These are phyloP conservation scores for Sebastes alutus DNA, from an alignment of 2,797 vertebrate genomes.

Conservation along the genomic window DNA sequence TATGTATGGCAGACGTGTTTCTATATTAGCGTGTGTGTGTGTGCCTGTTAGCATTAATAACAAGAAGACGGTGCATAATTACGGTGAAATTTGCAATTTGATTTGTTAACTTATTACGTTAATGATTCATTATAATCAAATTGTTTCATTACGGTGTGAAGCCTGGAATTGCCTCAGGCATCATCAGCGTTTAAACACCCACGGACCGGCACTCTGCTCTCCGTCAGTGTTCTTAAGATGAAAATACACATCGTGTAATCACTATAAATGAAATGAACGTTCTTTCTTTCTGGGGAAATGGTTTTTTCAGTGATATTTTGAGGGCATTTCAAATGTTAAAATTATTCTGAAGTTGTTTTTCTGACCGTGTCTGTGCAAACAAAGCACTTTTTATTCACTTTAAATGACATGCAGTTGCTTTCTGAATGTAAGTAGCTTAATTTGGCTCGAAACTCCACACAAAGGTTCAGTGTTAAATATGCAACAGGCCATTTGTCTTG, in stretches of 20 bases:
- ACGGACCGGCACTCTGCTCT: conserved; percentile 11
- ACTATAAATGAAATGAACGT: neutral
- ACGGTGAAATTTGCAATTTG: conserved; percentile 28
- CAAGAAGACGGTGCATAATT: conserved; percentile 27
- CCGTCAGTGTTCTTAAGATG: neutral
- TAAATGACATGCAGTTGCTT: conserved; percentile 1
- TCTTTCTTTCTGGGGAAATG: neutral
- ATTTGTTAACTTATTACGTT: conserved; percentile 43
- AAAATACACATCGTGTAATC: neutral
- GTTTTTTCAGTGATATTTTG: neutral
- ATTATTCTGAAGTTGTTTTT: neutral
- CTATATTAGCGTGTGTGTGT: no score
- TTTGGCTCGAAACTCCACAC: neutral
- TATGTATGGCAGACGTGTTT: neutral
- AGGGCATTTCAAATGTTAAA: neutral
- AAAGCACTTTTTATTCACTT: conserved; percentile 2
- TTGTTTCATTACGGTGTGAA: conserved; percentile 36
- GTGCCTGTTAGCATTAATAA: neutral
- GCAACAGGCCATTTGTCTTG: neutral
- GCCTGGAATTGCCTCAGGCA: conserved; percentile 34
- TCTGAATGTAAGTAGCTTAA: neutral
- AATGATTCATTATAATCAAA: conserved; percentile 52
- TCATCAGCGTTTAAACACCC: conserved; percentile 23
- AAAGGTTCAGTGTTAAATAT: neutral
- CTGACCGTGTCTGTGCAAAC: neutral